These are phyloP conservation scores for Pollenia griseotomentosa DNA, from an alignment of 2,888 invertebrate genomes.

Conservation along the genomic window DNA sequence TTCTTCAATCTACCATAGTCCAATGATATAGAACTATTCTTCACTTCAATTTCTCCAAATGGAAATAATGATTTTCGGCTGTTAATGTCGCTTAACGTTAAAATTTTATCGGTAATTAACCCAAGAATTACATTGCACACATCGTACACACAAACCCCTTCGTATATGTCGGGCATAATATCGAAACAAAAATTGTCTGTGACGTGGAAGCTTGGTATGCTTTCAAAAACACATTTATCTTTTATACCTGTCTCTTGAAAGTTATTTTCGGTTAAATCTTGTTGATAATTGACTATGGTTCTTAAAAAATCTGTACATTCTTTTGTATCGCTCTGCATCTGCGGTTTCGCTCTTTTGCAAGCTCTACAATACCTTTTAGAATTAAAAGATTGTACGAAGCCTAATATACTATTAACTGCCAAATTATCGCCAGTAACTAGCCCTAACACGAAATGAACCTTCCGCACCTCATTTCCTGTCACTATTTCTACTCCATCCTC, in stretches of 20 bases:
- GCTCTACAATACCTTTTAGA: conserved; percentile 72
- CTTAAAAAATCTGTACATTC: conserved; percentile 67
- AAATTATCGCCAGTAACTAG: conserved; percentile 75
- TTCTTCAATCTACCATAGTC: conserved; percentile 23
- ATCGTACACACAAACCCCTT: conserved; percentile 42
- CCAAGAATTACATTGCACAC: conserved; percentile 36
- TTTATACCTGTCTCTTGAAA: conserved; percentile 41
- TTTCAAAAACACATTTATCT: conserved; percentile 35
- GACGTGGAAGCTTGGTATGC: conserved; percentile 30
- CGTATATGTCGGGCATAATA: conserved; percentile 52
- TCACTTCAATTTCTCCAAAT: conserved; percentile 32
- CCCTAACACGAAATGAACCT: conserved; percentile 72
- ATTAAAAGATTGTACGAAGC: conserved; percentile 73
- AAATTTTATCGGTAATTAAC: conserved; percentile 42
- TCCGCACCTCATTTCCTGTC: conserved; percentile 35
- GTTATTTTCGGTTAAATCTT: conserved; percentile 17
- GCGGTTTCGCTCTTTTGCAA: conserved; percentile 66
- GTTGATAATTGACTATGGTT: conserved; percentile 67
- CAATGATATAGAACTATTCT: conserved; percentile 22
- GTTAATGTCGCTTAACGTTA: conserved; percentile 56
- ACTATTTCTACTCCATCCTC: conserved; percentile 69
- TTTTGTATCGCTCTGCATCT: conserved; percentile 66
- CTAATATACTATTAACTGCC: conserved; percentile 72
- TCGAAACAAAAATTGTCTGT: conserved; percentile 53
- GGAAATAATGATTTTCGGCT: conserved; percentile 65